Evolutionary conservation across 2,113 vertebrate genomes (phyloP), one percentile per base, ranked within the genome.

Genomic region (Dipodomys spectabilis): DNA sequence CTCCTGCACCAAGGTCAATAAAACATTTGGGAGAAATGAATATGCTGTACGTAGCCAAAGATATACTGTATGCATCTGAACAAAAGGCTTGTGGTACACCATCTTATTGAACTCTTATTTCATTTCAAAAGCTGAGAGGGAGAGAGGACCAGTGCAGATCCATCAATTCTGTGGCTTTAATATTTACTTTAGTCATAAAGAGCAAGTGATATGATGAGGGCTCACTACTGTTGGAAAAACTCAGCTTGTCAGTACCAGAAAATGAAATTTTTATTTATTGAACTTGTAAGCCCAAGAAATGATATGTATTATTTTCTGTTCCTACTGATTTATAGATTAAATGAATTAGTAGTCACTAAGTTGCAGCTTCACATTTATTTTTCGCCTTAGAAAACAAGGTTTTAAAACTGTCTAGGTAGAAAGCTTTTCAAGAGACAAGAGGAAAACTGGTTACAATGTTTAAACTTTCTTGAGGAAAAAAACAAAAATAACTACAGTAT

Each of bases 221-320:
- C 84, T 95, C 86, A 81, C 93, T 80, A 95, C 87, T 79, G 68
- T 16, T 57, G 77, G 75, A 86, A 91, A 97, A 95, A 96, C 91
- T 96, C 94, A 91, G 78, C 72, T 74, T 96, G 97, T 97, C 97
- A 97, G 96, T 82, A 88, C 79, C 77, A 96, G 96, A 97, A 97
- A 97, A 98, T 98, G 97, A 97, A 97, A 96, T 93, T 97, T 96
- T 97, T 98, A 97, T 98, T 97, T 97, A 98, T 97, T 94, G 90
- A 93, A 94, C 91, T 92, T 93, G 90, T 96, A 96, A 95, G 95
- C 94, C 87, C 83, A 77, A 94, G 90, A 96, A 97, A 96, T 95
- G 89, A 94, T 96, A 88, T 81, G 95, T 90, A 96, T 97, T 97
- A 95, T 97, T 96, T 97, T 93, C 94, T 87, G 91, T 83, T 94